Percentiles rank a stretch among this genome's conserved stretches.
Evolutionary conservation across 2,888 invertebrate genomes (phyloP).

Genomic region (Arrhopalites spinosus): DNA sequence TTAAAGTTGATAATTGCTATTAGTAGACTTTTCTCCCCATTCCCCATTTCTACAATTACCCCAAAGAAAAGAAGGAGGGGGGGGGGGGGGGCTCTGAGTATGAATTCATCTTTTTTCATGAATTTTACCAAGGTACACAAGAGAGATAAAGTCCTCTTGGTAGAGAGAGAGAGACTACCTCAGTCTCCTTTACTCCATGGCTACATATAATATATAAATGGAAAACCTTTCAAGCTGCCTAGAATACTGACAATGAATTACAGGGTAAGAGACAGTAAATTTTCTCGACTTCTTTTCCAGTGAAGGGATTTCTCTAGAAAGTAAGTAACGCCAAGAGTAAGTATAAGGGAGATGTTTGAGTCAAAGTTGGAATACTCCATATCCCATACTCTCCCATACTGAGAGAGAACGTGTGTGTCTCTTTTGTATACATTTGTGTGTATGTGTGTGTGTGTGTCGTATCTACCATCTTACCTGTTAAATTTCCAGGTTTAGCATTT

Average conservation of each 20-base stretch:
- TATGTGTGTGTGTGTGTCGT: neutral
- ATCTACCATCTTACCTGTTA: slow-evolving; percentile 33
- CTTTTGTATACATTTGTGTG: neutral
- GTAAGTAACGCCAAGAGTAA: neutral
- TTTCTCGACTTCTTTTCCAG: slow-evolving; percentile 4
- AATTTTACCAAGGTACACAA: too few species aligned
- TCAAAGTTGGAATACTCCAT: slow-evolving; percentile 4
- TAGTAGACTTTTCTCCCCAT: too few species aligned
- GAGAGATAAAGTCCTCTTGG: too few species aligned
- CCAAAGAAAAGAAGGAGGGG: too few species aligned
- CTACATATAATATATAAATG: neutral
- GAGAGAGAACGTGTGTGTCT: slow-evolving; percentile 9
- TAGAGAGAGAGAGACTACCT: too few species aligned
- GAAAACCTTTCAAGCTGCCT: slow-evolving; percentile 1
- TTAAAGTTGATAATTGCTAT: too few species aligned
- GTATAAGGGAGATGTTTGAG: slow-evolving; percentile 13
- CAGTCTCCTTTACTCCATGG: too few species aligned
- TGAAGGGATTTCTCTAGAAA: neutral
- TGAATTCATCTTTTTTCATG: too few species aligned
- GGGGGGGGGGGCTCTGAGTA: too few species aligned
- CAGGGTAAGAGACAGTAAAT: slow-evolving; percentile 15
- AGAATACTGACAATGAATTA: slow-evolving; percentile 20
- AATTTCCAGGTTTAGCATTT: slow-evolving; percentile 35
- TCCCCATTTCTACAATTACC: too few species aligned
- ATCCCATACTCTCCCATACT: too few species aligned